Conservation (phyloP, 2,888 invertebrate species). For the Linyphia triangularis region DNA sequence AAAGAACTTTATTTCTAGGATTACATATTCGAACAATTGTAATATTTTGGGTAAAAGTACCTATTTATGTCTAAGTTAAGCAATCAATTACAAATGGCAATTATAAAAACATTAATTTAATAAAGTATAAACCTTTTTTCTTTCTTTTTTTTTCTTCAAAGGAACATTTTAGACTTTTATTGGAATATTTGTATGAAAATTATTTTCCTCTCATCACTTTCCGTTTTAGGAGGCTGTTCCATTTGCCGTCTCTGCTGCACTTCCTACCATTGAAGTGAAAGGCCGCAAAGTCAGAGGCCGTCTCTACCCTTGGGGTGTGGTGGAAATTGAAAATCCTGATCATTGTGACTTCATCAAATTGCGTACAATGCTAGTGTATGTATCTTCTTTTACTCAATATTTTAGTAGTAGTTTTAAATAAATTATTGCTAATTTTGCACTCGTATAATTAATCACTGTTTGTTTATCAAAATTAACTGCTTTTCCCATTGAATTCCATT, state of each 20-base stretch:
- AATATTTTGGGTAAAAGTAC: no score
- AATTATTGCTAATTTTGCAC: no score
- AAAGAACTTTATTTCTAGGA: no score
- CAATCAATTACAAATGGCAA: no score
- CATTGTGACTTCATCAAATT: conserved; percentile 99
- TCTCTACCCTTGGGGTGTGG: conserved; percentile 98
- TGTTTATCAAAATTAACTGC: no score
- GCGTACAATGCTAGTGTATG: conserved; percentile 95
- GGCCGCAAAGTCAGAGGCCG: conserved; percentile 95
- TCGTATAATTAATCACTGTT: no score
- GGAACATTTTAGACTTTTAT: not conserved
- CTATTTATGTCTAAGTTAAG: no score
- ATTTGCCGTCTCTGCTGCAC: conserved; percentile 98
- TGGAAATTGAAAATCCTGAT: conserved; percentile 98
- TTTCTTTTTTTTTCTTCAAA: not conserved
- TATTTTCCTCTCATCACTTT: not conserved
- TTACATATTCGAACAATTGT: no score
- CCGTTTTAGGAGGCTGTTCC: conserved; percentile 88
- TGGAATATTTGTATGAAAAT: no score
- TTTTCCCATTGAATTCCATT: no score
- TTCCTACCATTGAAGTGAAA: conserved; percentile 92
- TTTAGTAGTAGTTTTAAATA: no score
- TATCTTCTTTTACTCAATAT: conserved; percentile 68
- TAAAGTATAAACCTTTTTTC: no score
- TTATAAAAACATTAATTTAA: not conserved